Conservation (phyloP, 1,140 invertebrate species). For the Sinella curviseta region DNA sequence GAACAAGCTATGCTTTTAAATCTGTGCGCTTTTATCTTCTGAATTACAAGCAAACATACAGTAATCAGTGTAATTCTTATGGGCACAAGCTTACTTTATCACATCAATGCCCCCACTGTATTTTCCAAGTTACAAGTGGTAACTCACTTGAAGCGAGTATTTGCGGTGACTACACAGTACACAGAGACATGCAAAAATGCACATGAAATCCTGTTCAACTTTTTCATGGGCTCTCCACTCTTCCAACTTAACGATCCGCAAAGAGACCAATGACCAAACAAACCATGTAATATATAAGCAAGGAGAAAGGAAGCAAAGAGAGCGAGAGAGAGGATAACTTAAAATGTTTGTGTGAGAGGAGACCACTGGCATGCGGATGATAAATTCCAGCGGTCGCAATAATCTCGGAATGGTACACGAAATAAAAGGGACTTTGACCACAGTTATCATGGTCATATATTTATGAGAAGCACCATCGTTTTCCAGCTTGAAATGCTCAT, state of each 20-base stretch:
- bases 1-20: too few relatives aligned
- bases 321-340: background rate
- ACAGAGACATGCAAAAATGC: too few relatives aligned
- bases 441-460: conserved; percentile 49
- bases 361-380: conserved; percentile 43
- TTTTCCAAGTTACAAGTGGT: too few relatives aligned
- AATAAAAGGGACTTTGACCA: conserved; percentile 49
- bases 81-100: too few relatives aligned
- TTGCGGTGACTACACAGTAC: too few relatives aligned
- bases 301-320: background rate
- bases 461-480: conserved; percentile 48
- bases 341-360: conserved; percentile 10
- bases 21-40: too few relatives aligned
- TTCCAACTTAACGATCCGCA: conserved; percentile 16
- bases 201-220: background rate
- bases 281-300: background rate
- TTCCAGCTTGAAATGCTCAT: conserved; percentile 45
- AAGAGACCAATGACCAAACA: background rate
- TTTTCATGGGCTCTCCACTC: background rate
- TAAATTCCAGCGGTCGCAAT: conserved; percentile 49
- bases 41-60: too few relatives aligned
- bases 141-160: too few relatives aligned
- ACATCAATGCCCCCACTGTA: too few relatives aligned
- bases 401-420: conserved; percentile 47
- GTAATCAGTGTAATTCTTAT: too few relatives aligned